These are phyloP conservation scores for Trachelipus rathkii DNA, from an alignment of 1,140 invertebrate genomes.

Conservation along the genomic window DNA sequence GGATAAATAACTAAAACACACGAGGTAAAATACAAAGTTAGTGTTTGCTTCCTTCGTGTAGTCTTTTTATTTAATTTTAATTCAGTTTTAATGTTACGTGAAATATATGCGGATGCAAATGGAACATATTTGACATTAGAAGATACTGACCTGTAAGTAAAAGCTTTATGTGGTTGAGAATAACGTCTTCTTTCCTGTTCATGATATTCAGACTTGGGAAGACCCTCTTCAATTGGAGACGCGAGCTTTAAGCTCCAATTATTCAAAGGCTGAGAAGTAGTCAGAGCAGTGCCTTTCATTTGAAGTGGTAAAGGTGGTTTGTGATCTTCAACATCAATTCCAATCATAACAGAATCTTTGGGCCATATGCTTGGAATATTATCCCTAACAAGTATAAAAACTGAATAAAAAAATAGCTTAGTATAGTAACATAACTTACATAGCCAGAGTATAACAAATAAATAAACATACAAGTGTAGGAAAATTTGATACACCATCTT, in stretches of 20 bases:
- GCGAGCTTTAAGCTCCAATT: constrained; percentile 76
- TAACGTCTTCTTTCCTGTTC: constrained; percentile 70
- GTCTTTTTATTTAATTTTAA: too few species aligned
- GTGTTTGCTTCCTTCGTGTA: too few species aligned
- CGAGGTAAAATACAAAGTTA: too few species aligned
- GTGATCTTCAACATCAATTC: constrained; percentile 39
- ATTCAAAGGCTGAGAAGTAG: constrained; percentile 58
- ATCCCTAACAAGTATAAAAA: constrained; percentile 12
- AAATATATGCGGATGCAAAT: too few species aligned
- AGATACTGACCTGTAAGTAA: constrained; percentile 61
- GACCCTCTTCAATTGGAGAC: constrained; percentile 57
- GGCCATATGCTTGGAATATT: constrained; percentile 34
- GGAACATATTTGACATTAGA: too few species aligned
- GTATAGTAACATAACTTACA: too few species aligned
- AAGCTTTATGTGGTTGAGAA: constrained; percentile 76
- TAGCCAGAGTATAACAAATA: too few species aligned
- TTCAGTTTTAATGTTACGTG: too few species aligned
- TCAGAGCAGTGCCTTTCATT: not conserved
- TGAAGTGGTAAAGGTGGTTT: constrained; percentile 13
- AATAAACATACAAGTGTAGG: too few species aligned
- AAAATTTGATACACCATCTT: too few species aligned
- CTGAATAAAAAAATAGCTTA: too few species aligned
- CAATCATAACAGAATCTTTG: constrained; percentile 31
- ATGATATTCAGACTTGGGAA: constrained; percentile 68
- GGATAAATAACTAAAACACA: too few species aligned